Evolutionary conservation across 2,888 invertebrate genomes (phyloP).

Genomic region (Blomia tropicalis): DNA sequence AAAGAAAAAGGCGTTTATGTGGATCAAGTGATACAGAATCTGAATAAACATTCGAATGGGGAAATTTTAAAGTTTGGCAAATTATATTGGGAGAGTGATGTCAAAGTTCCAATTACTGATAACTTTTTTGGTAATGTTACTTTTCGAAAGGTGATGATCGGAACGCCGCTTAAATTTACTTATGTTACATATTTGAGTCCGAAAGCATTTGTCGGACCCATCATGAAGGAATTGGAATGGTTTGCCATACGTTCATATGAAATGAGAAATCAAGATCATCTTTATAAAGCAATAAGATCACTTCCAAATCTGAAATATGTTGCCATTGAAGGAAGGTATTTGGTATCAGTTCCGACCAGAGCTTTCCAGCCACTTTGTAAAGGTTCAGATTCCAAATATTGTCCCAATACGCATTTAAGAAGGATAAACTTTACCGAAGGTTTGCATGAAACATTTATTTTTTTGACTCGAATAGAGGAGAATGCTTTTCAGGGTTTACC

Average conservation of each 20-base stretch:
- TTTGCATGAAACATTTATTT: neutral
- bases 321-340: neutral
- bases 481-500: neutral
- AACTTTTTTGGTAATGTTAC: slow-evolving; percentile 7
- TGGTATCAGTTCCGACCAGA: neutral
- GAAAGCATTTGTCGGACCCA: neutral
- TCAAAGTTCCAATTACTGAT: neutral
- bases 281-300: neutral
- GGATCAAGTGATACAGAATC: neutral
- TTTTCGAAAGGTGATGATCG: neutral
- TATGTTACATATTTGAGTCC: neutral
- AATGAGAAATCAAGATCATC: neutral
- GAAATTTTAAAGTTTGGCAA: neutral
- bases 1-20: neutral
- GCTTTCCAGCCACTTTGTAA: neutral
- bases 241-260: neutral
- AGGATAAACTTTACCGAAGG: slow-evolving; percentile 7
- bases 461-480: neutral
- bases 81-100: neutral
- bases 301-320: neutral
- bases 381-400: neutral
- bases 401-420: neutral
- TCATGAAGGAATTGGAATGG: neutral
- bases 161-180: neutral
- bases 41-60: neutral